These are phyloP conservation scores for Drosophila anomalata DNA, from an alignment of 2,888 invertebrate species.

Conservation along the genomic window DNA sequence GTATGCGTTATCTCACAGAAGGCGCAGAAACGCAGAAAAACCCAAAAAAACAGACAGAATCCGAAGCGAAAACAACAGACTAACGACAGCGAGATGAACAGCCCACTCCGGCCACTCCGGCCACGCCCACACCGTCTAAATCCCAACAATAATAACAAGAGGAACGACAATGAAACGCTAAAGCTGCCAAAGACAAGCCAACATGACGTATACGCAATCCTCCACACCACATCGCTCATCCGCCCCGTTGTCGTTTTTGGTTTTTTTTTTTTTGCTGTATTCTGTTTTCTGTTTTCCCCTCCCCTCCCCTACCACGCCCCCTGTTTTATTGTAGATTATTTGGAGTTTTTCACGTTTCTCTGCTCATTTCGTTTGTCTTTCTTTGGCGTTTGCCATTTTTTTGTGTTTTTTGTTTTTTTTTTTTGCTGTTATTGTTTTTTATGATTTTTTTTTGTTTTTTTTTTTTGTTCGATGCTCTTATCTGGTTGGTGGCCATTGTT, in stretches of 20 bases:
- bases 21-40: background rate
- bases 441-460: background rate
- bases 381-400: background rate
- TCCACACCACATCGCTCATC: conserved; percentile 42
- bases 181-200: conserved; percentile 18
- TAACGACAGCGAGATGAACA: background rate
- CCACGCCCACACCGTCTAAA: conserved; percentile 24
- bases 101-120: conserved; percentile 29
- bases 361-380: conserved; percentile 36
- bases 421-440: background rate
- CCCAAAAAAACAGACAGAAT: background rate
- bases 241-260: conserved; percentile 42
- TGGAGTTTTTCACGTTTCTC: conserved; percentile 56
- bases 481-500: conserved; percentile 31
- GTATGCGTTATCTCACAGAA: conserved; percentile 43
- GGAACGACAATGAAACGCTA: conserved; percentile 14
- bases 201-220: conserved; percentile 72
- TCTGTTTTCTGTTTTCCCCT: background rate
- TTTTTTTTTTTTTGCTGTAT: background rate
- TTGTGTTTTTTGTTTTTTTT: background rate
- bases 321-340: conserved; percentile 30
- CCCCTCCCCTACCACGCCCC: no score
- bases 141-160: conserved; percentile 24
- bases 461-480: conserved; percentile 27
- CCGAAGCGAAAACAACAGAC: background rate